Evolutionary conservation across 2,888 invertebrate genomes (phyloP).

Genomic region (Pachliopta kotzebuea): DNA sequence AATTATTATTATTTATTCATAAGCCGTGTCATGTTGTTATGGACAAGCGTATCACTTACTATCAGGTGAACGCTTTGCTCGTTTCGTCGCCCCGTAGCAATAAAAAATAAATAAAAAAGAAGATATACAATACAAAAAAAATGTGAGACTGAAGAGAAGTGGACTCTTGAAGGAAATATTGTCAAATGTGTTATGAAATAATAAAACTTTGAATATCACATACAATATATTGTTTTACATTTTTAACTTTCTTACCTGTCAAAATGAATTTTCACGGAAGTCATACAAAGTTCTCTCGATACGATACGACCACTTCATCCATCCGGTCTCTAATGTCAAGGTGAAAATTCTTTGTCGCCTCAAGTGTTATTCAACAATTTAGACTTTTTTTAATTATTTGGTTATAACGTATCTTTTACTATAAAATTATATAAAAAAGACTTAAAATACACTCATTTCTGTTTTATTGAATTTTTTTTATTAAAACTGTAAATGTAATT

Average conservation of each 20-base stretch:
- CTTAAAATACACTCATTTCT: not conserved
- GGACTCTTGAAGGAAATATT: too few species aligned
- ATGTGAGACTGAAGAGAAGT: too few species aligned
- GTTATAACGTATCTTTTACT: not conserved
- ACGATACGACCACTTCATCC: not conserved
- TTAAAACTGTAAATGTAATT: too few species aligned
- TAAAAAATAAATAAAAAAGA: too few species aligned
- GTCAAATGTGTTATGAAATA: too few species aligned
- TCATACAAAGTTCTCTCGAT: not conserved
- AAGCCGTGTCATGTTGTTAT: too few species aligned
- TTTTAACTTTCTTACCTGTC: not conserved
- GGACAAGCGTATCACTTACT: too few species aligned
- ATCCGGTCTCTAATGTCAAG: slow-evolving; percentile 1
- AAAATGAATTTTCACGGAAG: not conserved
- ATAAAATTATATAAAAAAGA: not conserved
- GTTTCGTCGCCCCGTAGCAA: too few species aligned
- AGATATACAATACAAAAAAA: too few species aligned
- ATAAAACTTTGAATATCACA: not conserved
- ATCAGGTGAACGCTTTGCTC: too few species aligned
- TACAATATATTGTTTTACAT: not conserved
- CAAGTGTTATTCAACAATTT: not conserved
- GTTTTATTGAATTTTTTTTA: not conserved
- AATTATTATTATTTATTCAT: too few species aligned
- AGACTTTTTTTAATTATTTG: not conserved
- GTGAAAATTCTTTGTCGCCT: not conserved